Evolutionary conservation across 2,888 invertebrate species (phyloP).

Genomic region (Drosophila sordidapex): DNA sequence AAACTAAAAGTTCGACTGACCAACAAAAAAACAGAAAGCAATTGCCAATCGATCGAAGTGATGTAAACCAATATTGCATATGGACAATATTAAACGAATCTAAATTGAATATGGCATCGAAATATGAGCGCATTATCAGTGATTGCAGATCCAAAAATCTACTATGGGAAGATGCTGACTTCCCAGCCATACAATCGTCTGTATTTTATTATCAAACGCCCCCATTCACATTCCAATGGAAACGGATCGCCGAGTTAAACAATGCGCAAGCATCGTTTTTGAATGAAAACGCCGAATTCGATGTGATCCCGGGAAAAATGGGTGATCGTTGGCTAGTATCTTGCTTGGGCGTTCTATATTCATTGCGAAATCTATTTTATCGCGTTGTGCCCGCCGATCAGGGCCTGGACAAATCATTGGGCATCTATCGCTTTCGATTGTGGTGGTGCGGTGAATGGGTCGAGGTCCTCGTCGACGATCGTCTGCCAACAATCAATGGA

Average conservation of each 20-base stretch:
- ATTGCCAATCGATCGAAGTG: constrained; percentile 25
- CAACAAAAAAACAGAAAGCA: constrained; percentile 13
- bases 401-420: constrained; percentile 89
- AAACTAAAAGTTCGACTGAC: constrained; percentile 12
- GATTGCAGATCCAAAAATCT: constrained; percentile 92
- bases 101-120: constrained; percentile 81
- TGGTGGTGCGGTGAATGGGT: constrained; percentile 98
- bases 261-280: constrained; percentile 86
- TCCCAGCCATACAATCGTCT: constrained; percentile 94
- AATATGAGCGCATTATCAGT: constrained; percentile 92
- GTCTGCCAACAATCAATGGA: constrained; percentile 94
- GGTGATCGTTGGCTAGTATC: constrained; percentile 97
- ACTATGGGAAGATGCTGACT: constrained; percentile 96
- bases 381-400: constrained; percentile 96
- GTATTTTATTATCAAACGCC: constrained; percentile 97
- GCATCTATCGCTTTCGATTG: constrained; percentile 94
- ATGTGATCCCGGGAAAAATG: constrained; percentile 94
- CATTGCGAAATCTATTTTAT: constrained; percentile 94
- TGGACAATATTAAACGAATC: constrained; percentile 18
- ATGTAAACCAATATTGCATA: constrained; percentile 32
- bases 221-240: constrained; percentile 97
- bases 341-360: constrained; percentile 93
- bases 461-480: constrained; percentile 95
- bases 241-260: constrained; percentile 89
- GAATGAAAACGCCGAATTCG: constrained; percentile 88